A percentile compares a stretch with the other conserved stretches of the same genome.
These are phyloP conservation scores for Karalla daura DNA, from an alignment of 2,797 vertebrate species.

Conservation along the genomic window DNA sequence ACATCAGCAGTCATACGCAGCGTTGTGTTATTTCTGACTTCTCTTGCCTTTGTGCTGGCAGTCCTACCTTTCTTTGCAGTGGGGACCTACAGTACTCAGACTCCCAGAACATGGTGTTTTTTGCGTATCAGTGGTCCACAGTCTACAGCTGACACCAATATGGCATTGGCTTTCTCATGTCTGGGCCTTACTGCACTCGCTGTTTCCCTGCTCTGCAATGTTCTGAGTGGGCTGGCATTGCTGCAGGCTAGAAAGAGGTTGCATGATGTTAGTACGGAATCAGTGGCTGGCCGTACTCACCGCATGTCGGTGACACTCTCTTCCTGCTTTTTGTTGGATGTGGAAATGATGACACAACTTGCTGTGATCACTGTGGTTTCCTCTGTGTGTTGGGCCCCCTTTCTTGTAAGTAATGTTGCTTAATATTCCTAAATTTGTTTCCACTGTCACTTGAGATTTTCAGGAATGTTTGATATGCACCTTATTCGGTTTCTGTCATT, in stretches of 20 bases:
- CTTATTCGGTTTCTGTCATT: slow-evolving; percentile 33
- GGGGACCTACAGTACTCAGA: slow-evolving; percentile 73
- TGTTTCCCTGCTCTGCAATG: slow-evolving; percentile 81
- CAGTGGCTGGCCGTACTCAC: slow-evolving; percentile 9
- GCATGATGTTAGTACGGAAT: slow-evolving; percentile 11
- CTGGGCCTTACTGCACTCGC: slow-evolving; percentile 74
- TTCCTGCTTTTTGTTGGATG: slow-evolving; percentile 69
- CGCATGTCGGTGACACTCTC: slow-evolving; percentile 30
- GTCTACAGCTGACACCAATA: slow-evolving; percentile 55
- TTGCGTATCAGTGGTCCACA: slow-evolving; percentile 57
- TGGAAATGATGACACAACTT: slow-evolving; percentile 82
- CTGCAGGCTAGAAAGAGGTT: slow-evolving; percentile 67
- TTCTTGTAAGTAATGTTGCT: slow-evolving; percentile 76
- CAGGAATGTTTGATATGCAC: background rate
- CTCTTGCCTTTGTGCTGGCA: slow-evolving; percentile 68
- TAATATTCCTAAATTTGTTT: background rate
- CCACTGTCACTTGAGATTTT: background rate
- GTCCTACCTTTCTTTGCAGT: slow-evolving; percentile 69
- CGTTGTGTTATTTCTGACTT: slow-evolving; percentile 59
- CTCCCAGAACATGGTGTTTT: slow-evolving; percentile 83
- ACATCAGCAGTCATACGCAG: slow-evolving; percentile 64
- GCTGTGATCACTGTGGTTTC: slow-evolving; percentile 78
- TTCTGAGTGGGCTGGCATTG: slow-evolving; percentile 70
- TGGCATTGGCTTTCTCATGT: slow-evolving; percentile 75
- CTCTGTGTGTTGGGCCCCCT: slow-evolving; percentile 82